Conservation (phyloP, 2,888 invertebrate genomes). For the Drosophila prostipennis region DNA sequence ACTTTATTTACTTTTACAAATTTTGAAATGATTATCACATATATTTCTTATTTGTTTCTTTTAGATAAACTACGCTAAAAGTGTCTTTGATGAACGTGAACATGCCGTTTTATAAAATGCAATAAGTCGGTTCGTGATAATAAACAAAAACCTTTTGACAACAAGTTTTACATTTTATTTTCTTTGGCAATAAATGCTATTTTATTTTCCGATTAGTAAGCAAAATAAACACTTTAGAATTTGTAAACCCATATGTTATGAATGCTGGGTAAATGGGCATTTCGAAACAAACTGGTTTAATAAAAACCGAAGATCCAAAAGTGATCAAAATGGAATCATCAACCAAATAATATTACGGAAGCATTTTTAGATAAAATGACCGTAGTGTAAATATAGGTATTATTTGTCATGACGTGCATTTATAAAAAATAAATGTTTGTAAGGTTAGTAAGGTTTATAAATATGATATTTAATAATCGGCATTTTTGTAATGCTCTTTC, state of each 20-base stretch:
- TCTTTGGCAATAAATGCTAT: slow-evolving; percentile 31
- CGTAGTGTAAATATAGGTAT: slow-evolving; percentile 14
- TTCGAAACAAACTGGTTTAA: slow-evolving; percentile 19
- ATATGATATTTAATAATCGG: slow-evolving; percentile 67
- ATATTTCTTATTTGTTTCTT: slow-evolving; percentile 83
- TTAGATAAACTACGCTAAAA: slow-evolving; percentile 95
- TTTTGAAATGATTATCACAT: slow-evolving; percentile 33
- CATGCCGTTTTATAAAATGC: slow-evolving; percentile 83
- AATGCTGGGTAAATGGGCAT: not conserved
- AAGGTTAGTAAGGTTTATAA: slow-evolving; percentile 20
- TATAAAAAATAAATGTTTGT: slow-evolving; percentile 17
- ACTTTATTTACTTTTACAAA: slow-evolving; percentile 20
- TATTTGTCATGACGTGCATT: slow-evolving; percentile 27
- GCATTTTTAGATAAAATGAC: not conserved
- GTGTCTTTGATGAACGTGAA: slow-evolving; percentile 91
- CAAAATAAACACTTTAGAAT: slow-evolving; percentile 6
- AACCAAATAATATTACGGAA: slow-evolving; percentile 6
- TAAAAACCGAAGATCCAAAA: slow-evolving; percentile 31
- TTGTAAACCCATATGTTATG: slow-evolving; percentile 3
- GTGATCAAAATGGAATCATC: slow-evolving; percentile 33
- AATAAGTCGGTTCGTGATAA: slow-evolving; percentile 40
- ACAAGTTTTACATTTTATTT: slow-evolving; percentile 22
- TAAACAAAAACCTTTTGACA: slow-evolving; percentile 40
- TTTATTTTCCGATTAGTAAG: slow-evolving; percentile 15
- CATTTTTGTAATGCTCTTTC: slow-evolving; percentile 92